Percentiles rank a stretch among this genome's conserved stretches.
These are phyloP conservation scores for Crotalus viridis DNA, from an alignment of 2,113 vertebrate species.

Conservation along the genomic window DNA sequence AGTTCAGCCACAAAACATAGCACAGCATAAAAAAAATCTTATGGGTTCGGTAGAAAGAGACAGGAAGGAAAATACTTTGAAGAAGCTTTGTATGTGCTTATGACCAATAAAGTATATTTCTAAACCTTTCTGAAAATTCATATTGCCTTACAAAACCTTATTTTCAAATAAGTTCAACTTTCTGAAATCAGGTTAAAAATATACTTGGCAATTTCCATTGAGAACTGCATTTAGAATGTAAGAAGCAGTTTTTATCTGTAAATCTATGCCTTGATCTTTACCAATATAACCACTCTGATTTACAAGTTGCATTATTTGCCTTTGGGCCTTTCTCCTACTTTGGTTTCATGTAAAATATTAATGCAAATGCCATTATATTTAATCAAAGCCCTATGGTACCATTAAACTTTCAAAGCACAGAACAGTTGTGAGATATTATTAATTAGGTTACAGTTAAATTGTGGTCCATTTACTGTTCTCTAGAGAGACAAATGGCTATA, in stretches of 20 bases:
- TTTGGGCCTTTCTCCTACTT: not conserved
- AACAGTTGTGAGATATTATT: conserved; percentile 43
- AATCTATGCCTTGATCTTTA: conserved; percentile 19
- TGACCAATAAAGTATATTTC: too few relatives aligned
- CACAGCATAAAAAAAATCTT: not conserved
- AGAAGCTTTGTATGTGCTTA: not conserved
- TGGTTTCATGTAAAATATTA: conserved; percentile 14
- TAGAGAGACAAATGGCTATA: conserved; percentile 23
- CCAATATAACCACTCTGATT: conserved; percentile 2
- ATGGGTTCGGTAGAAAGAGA: not conserved
- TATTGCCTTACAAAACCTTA: not conserved
- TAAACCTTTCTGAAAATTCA: not conserved
- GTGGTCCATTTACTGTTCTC: conserved; percentile 49
- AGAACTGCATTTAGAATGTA: not conserved
- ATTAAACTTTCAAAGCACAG: conserved; percentile 60
- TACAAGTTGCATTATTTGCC: conserved; percentile 13
- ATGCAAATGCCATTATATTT: conserved; percentile 32
- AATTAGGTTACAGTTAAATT: conserved; percentile 43
- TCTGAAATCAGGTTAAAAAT: not conserved
- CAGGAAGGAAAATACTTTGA: not conserved
- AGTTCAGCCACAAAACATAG: not conserved
- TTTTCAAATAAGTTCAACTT: not conserved
- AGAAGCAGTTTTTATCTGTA: not conserved
- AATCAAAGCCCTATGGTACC: conserved; percentile 54
- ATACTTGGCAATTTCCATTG: not conserved